These are phyloP conservation scores for Chionomys nivalis DNA, from an alignment of 2,113 vertebrate species.

Conservation along the genomic window DNA sequence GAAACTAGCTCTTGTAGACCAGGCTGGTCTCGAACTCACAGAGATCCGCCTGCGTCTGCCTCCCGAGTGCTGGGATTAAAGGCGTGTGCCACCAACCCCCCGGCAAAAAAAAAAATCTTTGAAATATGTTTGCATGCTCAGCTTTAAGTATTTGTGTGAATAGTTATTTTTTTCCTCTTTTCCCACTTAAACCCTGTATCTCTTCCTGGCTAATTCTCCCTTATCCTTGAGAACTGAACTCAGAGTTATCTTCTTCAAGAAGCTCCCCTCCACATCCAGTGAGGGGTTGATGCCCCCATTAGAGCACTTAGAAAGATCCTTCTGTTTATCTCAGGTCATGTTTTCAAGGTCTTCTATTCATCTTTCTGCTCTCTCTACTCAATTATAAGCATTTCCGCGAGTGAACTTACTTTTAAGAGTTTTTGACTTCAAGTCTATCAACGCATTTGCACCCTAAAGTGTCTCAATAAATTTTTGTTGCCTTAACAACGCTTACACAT, in stretches of 20 bases:
- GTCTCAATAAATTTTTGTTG: slow-evolving; percentile 28
- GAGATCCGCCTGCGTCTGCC: too few relatives aligned
- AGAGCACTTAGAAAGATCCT: not conserved
- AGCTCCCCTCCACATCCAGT: not conserved
- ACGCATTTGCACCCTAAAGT: not conserved
- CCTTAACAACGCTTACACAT: not conserved
- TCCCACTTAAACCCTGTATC: not conserved
- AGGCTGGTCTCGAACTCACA: too few relatives aligned
- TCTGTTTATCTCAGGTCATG: not conserved
- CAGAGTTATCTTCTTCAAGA: not conserved
- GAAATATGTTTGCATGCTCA: not conserved
- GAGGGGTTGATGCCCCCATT: not conserved
- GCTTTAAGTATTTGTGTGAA: not conserved
- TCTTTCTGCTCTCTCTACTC: not conserved
- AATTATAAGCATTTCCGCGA: not conserved
- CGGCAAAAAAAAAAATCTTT: too few relatives aligned
- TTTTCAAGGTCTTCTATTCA: not conserved
- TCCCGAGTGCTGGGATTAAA: too few relatives aligned
- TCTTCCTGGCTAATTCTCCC: not conserved
- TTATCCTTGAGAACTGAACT: not conserved
- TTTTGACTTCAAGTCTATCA: not conserved
- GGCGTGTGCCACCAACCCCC: too few relatives aligned
- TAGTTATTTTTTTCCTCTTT: not conserved
- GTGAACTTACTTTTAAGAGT: not conserved
- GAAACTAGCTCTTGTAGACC: too few relatives aligned